Evolutionary conservation across 2,113 vertebrate genomes (phyloP).

Genomic region (Paradoxurus hermaphroditus): DNA sequence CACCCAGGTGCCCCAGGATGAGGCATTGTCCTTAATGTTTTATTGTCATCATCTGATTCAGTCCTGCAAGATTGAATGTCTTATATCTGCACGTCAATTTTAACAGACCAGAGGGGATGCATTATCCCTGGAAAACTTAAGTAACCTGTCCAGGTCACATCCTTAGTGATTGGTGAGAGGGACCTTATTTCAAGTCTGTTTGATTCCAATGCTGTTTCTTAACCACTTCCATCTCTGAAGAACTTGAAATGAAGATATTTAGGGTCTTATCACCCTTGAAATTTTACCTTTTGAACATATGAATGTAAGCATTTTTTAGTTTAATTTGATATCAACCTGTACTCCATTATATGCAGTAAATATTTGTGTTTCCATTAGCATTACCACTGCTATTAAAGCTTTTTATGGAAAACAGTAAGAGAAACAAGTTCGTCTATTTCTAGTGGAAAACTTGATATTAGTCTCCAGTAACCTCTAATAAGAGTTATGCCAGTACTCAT

Average conservation of each 20-base stretch:
- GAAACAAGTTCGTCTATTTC: neutral
- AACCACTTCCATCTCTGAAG: neutral
- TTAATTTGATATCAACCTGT: constrained; percentile 6
- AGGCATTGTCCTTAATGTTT: neutral
- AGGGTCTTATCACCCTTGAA: neutral
- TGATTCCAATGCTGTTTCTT: neutral
- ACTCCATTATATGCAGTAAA: neutral
- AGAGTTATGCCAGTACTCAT: neutral
- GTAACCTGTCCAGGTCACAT: neutral
- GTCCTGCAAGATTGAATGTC: neutral
- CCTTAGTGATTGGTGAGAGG: neutral
- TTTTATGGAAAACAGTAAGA: neutral
- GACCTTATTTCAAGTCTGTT: neutral
- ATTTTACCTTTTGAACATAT: neutral
- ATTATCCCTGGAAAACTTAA: neutral
- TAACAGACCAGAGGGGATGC: neutral
- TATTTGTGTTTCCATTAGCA: neutral
- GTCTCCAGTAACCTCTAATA: neutral
- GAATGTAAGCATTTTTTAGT: neutral
- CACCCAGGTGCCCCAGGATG: neutral
- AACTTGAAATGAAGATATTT: neutral
- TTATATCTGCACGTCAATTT: neutral
- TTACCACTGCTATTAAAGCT: neutral
- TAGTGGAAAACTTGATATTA: neutral
- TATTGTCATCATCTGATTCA: neutral